Evolutionary conservation across 2,888 invertebrate species (phyloP), one percentile per base, ranked within the genome.

Genomic region (Arge pagana): DNA sequence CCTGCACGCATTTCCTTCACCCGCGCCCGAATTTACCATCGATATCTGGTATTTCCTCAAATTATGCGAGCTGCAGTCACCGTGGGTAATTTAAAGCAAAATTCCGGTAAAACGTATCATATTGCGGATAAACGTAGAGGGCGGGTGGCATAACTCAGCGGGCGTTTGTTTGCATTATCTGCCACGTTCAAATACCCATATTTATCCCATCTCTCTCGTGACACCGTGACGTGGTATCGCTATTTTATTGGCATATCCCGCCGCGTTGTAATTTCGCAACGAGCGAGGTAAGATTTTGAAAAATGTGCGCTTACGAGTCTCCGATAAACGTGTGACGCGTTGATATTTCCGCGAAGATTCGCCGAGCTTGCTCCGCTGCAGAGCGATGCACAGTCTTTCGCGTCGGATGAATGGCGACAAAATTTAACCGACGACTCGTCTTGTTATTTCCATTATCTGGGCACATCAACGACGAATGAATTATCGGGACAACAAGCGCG

Each of bases 91-190:
- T n/a, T n/a, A n/a, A n/a, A n/a, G n/a, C n/a, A n/a, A n/a, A n/a
- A n/a, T n/a, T n/a, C n/a, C n/a, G 40, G 65, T 66, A 64, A 55
- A 55, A 61, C 67, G 63, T 68, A 67, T 70, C 67, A 65, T 65
- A 65, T 68, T 64, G 62, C 60, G 63, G 59, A 66, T 62, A 52
- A 56, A 58, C 60, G 60, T 11, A 37, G 40, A 33, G 43, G 49
- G 62, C 54, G 53, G 64, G 64, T 26, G 62, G 66, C 71, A 73
- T 73, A 71, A 73, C 66, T 73, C 71, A 71, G 61, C 58, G 64
- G 63, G 62, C 65, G 66, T 66, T 71, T 71, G 68, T 70, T 71
- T 69, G 68, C 67, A 73, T 73, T 72, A 72, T 72, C 63, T 70
- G 63, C 59, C 59, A 56, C 67, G 68, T 62, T 71, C 65, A 68